Evolutionary conservation across 2,797 vertebrate genomes (phyloP), one percentile per base, ranked within the genome.

Genomic region (Pygocentrus nattereri): DNA sequence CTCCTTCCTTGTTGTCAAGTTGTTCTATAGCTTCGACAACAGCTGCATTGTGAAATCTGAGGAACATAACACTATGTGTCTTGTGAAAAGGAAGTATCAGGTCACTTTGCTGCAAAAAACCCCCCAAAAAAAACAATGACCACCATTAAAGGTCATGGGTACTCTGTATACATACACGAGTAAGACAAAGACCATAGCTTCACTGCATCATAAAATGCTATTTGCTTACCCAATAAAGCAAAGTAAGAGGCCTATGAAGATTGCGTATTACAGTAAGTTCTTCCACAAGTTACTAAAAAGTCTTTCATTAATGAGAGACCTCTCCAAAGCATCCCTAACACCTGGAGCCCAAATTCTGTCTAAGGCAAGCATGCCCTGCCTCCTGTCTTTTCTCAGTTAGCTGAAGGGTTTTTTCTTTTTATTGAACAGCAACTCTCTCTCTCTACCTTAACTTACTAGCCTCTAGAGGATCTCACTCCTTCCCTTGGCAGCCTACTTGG

Each of bases 381-480:
- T 23, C 13, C 56, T 62, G 59, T 59, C 58, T 49, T 75, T 71
- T 78, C 61, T 76, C 50, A 30, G 59, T 64, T 25, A 61, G 27
- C 59, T 61, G 13, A 61, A 61, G 4, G 10, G 70, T n/a, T 73
- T 62, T 73, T 74, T 41, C 69, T 61, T 82, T 78, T 80, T 72
- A 70, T 79, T 85, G 64, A 71, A 50, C 21, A 5, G 52, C 38
- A 79, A 47, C 34, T 34, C 59, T 61, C 65, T 61, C 65, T 44
- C 34, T 52, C 56, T 72, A 81, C 64, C 56, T 70, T 19, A 77
- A 71, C 74, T 44, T 78, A 72, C 81, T 54, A 65, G 61, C 58
- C 78, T 83, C 65, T 81, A 52, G 59, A 59, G 59, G 59, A 82
- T 70, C 21, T 44, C 41, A 62, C 52, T 73, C 70, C 76, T 78